Evolutionary conservation across 2,888 invertebrate species (phyloP).

Genomic region (Lobophora halterata): DNA sequence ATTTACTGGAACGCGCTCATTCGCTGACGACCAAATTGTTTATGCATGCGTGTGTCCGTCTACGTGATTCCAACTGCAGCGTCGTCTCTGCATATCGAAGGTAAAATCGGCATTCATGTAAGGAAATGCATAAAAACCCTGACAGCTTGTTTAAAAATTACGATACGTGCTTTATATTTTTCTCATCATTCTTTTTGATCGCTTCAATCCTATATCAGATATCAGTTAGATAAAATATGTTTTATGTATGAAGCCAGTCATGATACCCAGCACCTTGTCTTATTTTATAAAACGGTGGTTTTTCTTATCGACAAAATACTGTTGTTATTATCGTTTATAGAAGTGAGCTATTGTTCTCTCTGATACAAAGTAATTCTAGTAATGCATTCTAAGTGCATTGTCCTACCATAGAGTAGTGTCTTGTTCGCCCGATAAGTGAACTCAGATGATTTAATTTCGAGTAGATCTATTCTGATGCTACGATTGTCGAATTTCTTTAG

Average conservation of each 20-base stretch:
- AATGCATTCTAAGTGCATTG: conserved; percentile 60
- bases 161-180: conserved; percentile 19
- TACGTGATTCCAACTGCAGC: conserved; percentile 60
- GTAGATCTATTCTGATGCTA: conserved; percentile 25
- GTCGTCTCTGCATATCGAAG: conserved; percentile 56
- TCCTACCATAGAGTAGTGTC: conserved; percentile 45
- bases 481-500: conserved; percentile 25
- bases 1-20: conserved; percentile 66
- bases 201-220: background rate
- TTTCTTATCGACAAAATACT: conserved; percentile 1
- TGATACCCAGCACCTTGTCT: too few species aligned
- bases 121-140: too few species aligned
- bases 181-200: background rate
- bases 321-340: conserved; percentile 45
- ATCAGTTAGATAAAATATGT: conserved; percentile 6
- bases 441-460: conserved; percentile 35
- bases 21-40: conserved; percentile 60
- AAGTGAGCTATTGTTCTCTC: conserved; percentile 54
- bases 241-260: too few species aligned
- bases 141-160: conserved; percentile 30
- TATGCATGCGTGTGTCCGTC: conserved; percentile 71
- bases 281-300: background rate
- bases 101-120: conserved; percentile 43
- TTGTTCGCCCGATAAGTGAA: conserved; percentile 43
- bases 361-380: conserved; percentile 48